Evolutionary conservation across 1,140 invertebrate species (phyloP).

Genomic region (Phocides pigmalion): DNA sequence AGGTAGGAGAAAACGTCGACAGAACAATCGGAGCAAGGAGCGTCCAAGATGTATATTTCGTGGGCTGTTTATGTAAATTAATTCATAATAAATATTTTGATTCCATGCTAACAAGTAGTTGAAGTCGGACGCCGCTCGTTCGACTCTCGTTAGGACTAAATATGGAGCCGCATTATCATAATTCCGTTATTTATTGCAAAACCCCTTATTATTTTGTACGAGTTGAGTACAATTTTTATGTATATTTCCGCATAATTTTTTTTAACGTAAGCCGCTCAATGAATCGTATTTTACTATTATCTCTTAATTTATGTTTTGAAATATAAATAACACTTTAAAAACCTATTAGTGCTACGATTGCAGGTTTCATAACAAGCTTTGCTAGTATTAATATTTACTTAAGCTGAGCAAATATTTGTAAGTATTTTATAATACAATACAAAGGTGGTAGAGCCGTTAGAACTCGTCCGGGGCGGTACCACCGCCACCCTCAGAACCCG

Average conservation of each 20-base stretch:
- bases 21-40: constrained; percentile 47
- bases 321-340: no score
- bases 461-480: no score
- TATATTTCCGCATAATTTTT: constrained; percentile 34
- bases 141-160: constrained; percentile 65
- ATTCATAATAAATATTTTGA: constrained; percentile 80
- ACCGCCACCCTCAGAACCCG: no score
- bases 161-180: constrained; percentile 65
- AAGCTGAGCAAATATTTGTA: no score
- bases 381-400: no score
- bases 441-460: no score
- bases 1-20: constrained; percentile 41
- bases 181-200: constrained; percentile 69
- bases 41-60: constrained; percentile 59
- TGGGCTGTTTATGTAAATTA: constrained; percentile 73
- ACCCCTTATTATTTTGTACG: constrained; percentile 51
- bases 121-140: constrained; percentile 54
- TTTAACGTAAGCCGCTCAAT: background rate
- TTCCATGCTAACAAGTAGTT: constrained; percentile 73
- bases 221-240: constrained; percentile 19
- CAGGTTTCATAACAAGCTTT: no score
- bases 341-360: no score
- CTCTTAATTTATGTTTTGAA: background rate
- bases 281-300: background rate
- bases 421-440: no score